Percentiles rank a stretch among this genome's conserved stretches.
phyloP scores from a whole-genome alignment of 2,888 invertebrate species.

The Eumacrocentrus americanus region DNA sequence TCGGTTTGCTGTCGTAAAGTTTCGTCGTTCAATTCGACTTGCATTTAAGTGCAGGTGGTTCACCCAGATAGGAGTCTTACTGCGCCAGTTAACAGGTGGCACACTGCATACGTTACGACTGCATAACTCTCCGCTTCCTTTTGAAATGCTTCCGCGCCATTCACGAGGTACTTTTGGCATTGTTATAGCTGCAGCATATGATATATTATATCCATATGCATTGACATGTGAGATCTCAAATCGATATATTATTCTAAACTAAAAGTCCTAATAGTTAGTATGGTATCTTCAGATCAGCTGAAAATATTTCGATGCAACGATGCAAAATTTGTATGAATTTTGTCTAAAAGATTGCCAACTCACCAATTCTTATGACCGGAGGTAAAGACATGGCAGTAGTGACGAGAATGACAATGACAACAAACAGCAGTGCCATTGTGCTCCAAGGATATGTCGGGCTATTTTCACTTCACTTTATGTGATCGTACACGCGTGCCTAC shows the following conservation, averaged over 20 bases:
- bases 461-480: not conserved
- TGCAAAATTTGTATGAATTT: not conserved
- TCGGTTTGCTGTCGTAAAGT: conserved; percentile 32
- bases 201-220: no score
- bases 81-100: conserved; percentile 36
- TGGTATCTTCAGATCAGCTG: no score
- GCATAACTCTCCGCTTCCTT: conserved; percentile 8
- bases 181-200: not conserved
- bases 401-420: conserved; percentile 58
- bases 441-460: conserved; percentile 17
- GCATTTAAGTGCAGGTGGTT: conserved; percentile 33
- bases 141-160: not conserved
- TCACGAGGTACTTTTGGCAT: not conserved
- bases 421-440: conserved; percentile 59
- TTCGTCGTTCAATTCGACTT: conserved; percentile 34
- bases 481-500: not conserved
- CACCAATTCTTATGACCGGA: conserved; percentile 60
- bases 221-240: not conserved
- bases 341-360: no score
- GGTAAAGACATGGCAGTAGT: conserved; percentile 60
- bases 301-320: not conserved
- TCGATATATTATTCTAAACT: not conserved
- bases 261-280: no score
- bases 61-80: conserved; percentile 5
- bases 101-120: conserved; percentile 28